Conservation (phyloP, 2,888 invertebrate genomes). For the Margaritifera margaritifera region DNA sequence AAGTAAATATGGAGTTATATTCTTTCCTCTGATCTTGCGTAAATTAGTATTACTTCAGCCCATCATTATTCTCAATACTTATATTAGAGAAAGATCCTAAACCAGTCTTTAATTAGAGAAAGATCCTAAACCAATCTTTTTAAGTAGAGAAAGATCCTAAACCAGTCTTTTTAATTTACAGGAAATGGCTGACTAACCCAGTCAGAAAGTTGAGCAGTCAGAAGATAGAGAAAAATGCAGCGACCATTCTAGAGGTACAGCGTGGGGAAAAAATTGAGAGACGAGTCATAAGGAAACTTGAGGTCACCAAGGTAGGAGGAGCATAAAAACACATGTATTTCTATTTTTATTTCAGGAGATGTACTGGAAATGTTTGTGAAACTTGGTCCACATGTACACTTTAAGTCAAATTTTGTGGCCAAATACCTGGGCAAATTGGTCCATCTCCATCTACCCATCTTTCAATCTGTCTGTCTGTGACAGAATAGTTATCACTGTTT, state of each 20-base stretch:
- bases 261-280: conserved; percentile 35
- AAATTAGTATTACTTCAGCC: too few species aligned
- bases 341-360: too few species aligned
- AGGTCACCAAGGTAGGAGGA: conserved; percentile 28
- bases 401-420: too few species aligned
- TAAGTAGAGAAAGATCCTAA: background rate
- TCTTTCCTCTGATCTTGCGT: too few species aligned
- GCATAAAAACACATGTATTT: background rate
- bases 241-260: conserved; percentile 50
- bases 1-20: too few species aligned
- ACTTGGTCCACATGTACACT: too few species aligned
- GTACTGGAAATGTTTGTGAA: too few species aligned
- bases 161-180: conserved; percentile 53
- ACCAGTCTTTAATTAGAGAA: background rate
- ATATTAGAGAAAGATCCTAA: background rate
- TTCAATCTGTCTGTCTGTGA: too few species aligned
- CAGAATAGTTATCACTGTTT: too few species aligned
- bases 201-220: conserved; percentile 91
- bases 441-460: too few species aligned
- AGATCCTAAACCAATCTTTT: background rate
- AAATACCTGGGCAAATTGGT: too few species aligned
- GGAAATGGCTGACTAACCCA: conserved; percentile 92
- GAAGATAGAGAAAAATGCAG: conserved; percentile 81
- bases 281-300: conserved; percentile 40
- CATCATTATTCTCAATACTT: too few species aligned